Conservation (phyloP, 2,113 vertebrate species). For the Ranitomeya imitator region DNA sequence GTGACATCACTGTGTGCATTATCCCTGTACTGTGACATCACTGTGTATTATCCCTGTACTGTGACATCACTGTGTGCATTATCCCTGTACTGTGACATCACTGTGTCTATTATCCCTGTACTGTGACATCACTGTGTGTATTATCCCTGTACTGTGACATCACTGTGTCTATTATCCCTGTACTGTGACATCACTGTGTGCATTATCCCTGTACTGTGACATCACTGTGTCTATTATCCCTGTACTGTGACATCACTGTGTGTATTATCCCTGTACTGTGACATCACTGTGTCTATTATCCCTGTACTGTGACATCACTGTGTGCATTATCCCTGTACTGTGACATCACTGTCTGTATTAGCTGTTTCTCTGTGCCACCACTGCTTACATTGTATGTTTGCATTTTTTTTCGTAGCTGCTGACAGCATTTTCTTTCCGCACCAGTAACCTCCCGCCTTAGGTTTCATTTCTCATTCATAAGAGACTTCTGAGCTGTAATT, state of each 20-base stretch:
- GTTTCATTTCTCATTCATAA: background rate
- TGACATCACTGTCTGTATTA: background rate
- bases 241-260: too few species aligned
- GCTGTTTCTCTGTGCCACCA: too few species aligned
- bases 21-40: background rate
- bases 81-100: too few species aligned
- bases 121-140: background rate
- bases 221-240: background rate
- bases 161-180: background rate
- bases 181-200: background rate
- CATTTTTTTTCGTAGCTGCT: background rate
- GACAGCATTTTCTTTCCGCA: background rate
- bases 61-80: background rate
- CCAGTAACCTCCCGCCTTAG: too few species aligned
- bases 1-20: background rate
- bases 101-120: background rate
- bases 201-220: background rate
- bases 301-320: too few species aligned
- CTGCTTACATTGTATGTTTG: too few species aligned
- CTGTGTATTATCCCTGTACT: background rate
- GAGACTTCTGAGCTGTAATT: background rate
- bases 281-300: background rate
- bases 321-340: background rate
- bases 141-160: background rate
- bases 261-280: too few species aligned